Percentiles rank a stretch among this genome's conserved stretches.
These are phyloP conservation scores for Caenorhabditis uteleia DNA, from an alignment of 2,888 invertebrate genomes.

Conservation along the genomic window DNA sequence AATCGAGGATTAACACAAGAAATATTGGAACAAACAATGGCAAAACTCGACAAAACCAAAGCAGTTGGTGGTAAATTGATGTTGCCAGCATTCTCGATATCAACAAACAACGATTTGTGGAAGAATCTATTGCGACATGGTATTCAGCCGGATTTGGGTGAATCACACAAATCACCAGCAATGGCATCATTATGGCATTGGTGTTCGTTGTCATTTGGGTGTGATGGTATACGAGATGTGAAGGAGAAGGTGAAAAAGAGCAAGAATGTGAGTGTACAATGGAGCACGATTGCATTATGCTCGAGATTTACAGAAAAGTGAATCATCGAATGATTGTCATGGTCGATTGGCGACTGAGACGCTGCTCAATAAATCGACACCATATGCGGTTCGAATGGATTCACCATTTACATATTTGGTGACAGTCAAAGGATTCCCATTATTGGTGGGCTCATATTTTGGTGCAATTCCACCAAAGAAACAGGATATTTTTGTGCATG, in stretches of 20 bases:
- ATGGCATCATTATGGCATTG: conserved; percentile 33
- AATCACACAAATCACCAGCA: conserved; percentile 20
- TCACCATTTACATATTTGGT: conserved; percentile 31
- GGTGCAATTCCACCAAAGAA: conserved; percentile 17
- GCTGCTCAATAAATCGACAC: conserved; percentile 7
- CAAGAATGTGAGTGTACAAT: no score
- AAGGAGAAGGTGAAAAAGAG: background rate
- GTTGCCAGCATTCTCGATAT: conserved; percentile 13
- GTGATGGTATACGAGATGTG: conserved; percentile 11
- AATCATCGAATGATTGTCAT: background rate
- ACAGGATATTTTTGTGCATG: conserved; percentile 19
- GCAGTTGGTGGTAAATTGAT: conserved; percentile 9
- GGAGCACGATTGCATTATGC: no score
- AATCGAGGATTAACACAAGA: conserved; percentile 14
- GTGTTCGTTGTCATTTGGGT: conserved; percentile 10
- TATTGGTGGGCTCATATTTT: conserved; percentile 31
- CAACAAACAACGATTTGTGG: conserved; percentile 26
- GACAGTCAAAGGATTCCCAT: conserved; percentile 15
- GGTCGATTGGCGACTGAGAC: conserved; percentile 10
- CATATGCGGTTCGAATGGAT: conserved; percentile 24
- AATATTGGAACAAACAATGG: conserved; percentile 2
- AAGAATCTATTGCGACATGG: conserved; percentile 30
- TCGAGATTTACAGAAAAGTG: no score
- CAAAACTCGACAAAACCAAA: background rate
- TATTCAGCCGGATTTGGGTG: conserved; percentile 30